phyloP scores from a whole-genome alignment of 2,113 vertebrate species.

The Rhombomys opimus region DNA sequence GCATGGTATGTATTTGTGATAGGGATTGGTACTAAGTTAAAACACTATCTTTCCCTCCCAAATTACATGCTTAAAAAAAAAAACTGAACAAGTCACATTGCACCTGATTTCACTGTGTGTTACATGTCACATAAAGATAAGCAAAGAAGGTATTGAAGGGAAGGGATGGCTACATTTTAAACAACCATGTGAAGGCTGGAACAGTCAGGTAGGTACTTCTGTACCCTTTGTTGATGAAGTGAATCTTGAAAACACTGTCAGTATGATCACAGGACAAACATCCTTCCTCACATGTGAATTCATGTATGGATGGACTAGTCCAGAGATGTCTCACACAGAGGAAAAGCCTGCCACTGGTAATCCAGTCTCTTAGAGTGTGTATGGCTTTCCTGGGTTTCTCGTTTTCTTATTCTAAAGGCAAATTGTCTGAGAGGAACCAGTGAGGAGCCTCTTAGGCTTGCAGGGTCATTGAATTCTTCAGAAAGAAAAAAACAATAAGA shows the following conservation, averaged over 20 bases:
- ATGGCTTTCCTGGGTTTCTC: background rate
- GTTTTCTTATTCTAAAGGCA: slow-evolving; percentile 24
- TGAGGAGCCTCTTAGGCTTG: slow-evolving; percentile 12
- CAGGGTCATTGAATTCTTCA: background rate
- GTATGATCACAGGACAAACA: background rate
- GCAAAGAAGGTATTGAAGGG: background rate
- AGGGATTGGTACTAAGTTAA: background rate
- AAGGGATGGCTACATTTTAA: background rate
- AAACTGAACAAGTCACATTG: background rate
- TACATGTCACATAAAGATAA: background rate
- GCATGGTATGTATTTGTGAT: background rate
- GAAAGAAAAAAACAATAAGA: slow-evolving; percentile 31
- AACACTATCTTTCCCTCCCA: background rate
- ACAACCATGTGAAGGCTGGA: background rate
- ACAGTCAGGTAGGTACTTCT: background rate
- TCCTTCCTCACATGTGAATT: background rate
- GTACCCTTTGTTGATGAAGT: background rate
- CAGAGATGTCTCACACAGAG: background rate
- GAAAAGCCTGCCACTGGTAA: background rate
- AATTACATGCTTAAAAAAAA: background rate
- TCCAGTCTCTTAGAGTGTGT: background rate
- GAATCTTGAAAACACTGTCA: background rate
- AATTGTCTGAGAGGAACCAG: background rate
- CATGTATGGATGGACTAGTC: background rate
- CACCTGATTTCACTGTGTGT: background rate